Evolutionary conservation across 2,888 invertebrate genomes (phyloP).

Genomic region (Sinohyriopsis cumingii): DNA sequence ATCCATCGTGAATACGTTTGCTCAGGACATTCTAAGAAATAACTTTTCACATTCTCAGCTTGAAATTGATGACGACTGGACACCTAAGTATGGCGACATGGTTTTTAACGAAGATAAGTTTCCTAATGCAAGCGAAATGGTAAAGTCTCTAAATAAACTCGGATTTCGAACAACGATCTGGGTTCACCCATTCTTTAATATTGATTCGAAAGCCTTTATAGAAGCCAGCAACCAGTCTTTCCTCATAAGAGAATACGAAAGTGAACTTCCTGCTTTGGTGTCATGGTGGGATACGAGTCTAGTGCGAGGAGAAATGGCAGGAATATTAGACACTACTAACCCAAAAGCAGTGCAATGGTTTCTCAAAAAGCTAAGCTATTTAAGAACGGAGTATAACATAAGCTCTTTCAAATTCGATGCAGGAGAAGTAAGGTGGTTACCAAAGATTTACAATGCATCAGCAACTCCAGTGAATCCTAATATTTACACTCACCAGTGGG

Average conservation of each 20-base stretch:
- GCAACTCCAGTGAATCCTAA: conserved; percentile 48
- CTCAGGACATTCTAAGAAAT: conserved; percentile 41
- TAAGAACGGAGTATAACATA: conserved; percentile 81
- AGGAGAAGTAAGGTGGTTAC: conserved; percentile 71
- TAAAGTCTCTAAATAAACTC: conserved; percentile 74
- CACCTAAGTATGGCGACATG: conserved; percentile 88
- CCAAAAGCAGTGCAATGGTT: conserved; percentile 86
- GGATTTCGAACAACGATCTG: conserved; percentile 87
- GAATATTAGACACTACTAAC: conserved; percentile 92
- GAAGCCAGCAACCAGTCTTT: conserved; percentile 80
- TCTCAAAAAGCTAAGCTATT: conserved; percentile 78
- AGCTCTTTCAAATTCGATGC: conserved; percentile 93
- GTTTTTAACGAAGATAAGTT: conserved; percentile 82
- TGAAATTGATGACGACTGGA: conserved; percentile 90
- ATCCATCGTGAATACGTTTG: conserved; percentile 48
- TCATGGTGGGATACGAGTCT: conserved; percentile 81
- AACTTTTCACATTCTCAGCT: conserved; percentile 58
- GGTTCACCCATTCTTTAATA: conserved; percentile 74
- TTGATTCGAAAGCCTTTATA: conserved; percentile 88
- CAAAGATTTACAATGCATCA: conserved; percentile 43
- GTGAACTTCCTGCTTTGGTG: conserved; percentile 70
- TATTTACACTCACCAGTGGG: conserved; percentile 56
- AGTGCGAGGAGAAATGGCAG: conserved; percentile 74
- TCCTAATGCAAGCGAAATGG: conserved; percentile 77
- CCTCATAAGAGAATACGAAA: conserved; percentile 70